These are phyloP conservation scores for Nylanderia fulva DNA, from an alignment of 1,140 invertebrate genomes.

Conservation along the genomic window DNA sequence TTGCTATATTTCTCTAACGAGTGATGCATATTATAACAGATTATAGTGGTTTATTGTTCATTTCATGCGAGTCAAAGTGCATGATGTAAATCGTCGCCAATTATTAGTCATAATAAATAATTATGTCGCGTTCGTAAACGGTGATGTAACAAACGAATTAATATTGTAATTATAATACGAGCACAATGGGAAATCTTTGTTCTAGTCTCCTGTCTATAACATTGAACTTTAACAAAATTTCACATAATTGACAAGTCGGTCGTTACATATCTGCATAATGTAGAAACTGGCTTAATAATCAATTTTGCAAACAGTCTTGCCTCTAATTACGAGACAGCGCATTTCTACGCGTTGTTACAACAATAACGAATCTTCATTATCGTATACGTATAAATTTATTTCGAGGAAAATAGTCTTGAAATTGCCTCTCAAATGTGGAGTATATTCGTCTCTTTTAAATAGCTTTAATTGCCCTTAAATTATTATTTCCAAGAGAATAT, in stretches of 20 bases:
- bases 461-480: background rate
- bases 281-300: background rate
- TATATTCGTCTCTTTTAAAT: background rate
- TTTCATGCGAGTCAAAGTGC: background rate
- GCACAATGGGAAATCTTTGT: background rate
- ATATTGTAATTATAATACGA: slow-evolving; percentile 6
- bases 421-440: background rate
- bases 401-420: background rate
- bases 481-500: background rate
- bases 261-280: background rate
- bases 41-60: background rate
- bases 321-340: background rate
- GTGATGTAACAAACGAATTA: slow-evolving; percentile 1
- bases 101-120: slow-evolving; percentile 5
- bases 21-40: background rate
- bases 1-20: background rate
- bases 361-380: background rate
- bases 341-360: background rate
- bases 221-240: slow-evolving; percentile 24
- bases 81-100: background rate
- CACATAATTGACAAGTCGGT: background rate
- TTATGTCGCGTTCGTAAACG: background rate
- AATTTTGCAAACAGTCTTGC: slow-evolving; percentile 16
- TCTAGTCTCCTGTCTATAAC: background rate
- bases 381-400: background rate